Conservation (phyloP, 1,140 invertebrate species). For the Bicyclus anynana region DNA sequence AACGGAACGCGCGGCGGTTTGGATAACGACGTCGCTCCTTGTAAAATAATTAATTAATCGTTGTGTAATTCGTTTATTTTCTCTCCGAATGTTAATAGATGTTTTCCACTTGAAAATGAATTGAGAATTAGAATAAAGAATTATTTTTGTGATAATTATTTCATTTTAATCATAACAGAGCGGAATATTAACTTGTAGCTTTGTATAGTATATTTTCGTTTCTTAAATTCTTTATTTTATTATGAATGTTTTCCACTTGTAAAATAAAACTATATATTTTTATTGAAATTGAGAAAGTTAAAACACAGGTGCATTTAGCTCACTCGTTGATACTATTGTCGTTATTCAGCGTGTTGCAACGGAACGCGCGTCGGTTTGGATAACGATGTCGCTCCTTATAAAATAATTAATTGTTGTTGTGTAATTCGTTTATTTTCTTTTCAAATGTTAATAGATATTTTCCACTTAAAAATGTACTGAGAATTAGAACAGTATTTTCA, state of each 20-base stretch:
- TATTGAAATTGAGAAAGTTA: no score
- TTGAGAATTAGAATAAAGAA: no score
- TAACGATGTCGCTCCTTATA: constrained; percentile 12
- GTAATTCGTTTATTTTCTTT: neutral
- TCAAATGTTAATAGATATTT: constrained; percentile 12
- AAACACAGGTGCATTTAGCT: constrained; percentile 9
- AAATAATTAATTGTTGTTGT: neutral
- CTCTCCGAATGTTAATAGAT: constrained; percentile 7
- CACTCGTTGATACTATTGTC: constrained; percentile 16
- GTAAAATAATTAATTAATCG: neutral
- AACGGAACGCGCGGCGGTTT: neutral
- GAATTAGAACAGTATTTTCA: neutral
- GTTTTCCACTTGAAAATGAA: constrained; percentile 16
- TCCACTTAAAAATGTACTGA: constrained; percentile 8
- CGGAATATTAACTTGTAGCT: no score
- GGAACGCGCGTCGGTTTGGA: constrained; percentile 2
- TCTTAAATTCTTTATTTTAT: no score
- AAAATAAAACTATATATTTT: no score
- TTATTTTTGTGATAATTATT: neutral
- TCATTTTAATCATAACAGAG: no score
- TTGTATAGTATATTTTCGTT: no score
- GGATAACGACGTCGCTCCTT: constrained; percentile 15
- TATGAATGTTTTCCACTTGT: no score
- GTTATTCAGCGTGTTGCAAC: constrained; percentile 13
- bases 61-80: neutral